Base-by-base conservation (phyloP, 2,797 vertebrate species). In the Phoebastria nigripes region DNA sequence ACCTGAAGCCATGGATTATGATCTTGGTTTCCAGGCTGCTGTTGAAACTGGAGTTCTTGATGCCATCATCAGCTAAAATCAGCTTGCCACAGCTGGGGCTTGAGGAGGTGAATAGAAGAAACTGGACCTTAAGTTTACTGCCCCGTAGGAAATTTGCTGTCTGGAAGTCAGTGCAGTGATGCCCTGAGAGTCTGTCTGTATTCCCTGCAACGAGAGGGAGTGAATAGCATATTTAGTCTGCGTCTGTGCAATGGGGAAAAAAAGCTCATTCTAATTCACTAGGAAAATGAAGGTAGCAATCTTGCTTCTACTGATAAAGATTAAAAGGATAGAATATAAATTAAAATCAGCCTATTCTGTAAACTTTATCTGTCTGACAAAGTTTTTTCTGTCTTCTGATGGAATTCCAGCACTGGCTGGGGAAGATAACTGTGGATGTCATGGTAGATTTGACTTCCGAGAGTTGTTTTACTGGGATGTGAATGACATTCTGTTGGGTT, bases 1-100 rank as follows among this genome's bases (percentile, higher is more conserved):
- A 99, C 99, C 99, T 99, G 98, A 99, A 99, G 44, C 99, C 99
- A 62, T 99, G 99, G 93, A 99, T 97, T 89, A 99, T 98, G 93
- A 99, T 97, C 95, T 99, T 99, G 62, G 99, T 99, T 44, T 98
- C 98, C 54, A 96, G 97, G 52, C 97, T 98, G 81, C 91, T 87
- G 73, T 99, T 99, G 97, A 99, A 99, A 94, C 95, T 82, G 37
- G 97, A 96, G 19, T 95, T 93, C 49, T 72, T 83, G 72, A 98
- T 94, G 46, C n/a, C 94, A 85, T 92, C 91, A 4, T 97, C 97
- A 90, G 95, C 93, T 82, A 82, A 95, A 92, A 99, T 98, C 15
- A 93, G 71, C 20, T 98, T 97, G 8, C 98, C 98, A 58, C 99
- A 99, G 96, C 96, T 97, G 17, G 96, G 78, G 72, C 98, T 98